Percentiles rank a stretch among this genome's conserved stretches.
phyloP scores from a whole-genome alignment of 2,888 invertebrate species.

The Mactromeris polynyma region DNA sequence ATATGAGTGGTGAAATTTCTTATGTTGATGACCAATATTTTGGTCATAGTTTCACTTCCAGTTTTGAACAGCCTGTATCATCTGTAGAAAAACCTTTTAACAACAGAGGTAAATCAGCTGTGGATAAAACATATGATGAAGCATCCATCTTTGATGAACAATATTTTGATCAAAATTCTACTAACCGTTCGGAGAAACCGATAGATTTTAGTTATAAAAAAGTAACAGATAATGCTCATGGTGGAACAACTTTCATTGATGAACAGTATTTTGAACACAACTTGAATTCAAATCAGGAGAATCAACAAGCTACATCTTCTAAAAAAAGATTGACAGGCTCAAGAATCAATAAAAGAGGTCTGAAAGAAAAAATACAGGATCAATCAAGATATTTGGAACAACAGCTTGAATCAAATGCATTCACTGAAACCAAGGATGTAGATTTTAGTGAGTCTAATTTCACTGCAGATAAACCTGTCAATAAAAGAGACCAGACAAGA shows the following conservation, averaged over 20 bases:
- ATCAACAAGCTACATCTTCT: not conserved
- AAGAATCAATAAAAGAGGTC: not conserved
- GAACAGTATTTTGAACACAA: constrained; percentile 42
- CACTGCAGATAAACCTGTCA: not conserved
- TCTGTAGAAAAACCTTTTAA: not conserved
- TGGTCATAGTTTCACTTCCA: not conserved
- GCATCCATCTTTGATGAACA: constrained; percentile 39
- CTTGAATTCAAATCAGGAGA: not conserved
- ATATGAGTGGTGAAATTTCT: not conserved
- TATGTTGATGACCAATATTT: not conserved
- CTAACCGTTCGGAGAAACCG: not conserved
- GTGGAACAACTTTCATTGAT: constrained; percentile 34
- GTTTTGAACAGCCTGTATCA: not conserved
- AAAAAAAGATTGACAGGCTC: not conserved
- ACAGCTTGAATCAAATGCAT: not conserved
- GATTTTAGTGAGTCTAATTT: not conserved
- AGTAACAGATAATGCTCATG: not conserved
- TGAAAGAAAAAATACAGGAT: not conserved
- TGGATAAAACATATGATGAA: not conserved
- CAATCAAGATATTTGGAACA: not conserved
- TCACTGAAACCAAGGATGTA: not conserved
- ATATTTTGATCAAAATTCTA: constrained; percentile 28
- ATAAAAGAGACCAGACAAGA: not conserved
- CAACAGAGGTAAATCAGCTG: not conserved
- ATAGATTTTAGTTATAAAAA: not conserved